Conservation (phyloP, 2,797 vertebrate genomes). For the Periophthalmus magnuspinnatus region DNA sequence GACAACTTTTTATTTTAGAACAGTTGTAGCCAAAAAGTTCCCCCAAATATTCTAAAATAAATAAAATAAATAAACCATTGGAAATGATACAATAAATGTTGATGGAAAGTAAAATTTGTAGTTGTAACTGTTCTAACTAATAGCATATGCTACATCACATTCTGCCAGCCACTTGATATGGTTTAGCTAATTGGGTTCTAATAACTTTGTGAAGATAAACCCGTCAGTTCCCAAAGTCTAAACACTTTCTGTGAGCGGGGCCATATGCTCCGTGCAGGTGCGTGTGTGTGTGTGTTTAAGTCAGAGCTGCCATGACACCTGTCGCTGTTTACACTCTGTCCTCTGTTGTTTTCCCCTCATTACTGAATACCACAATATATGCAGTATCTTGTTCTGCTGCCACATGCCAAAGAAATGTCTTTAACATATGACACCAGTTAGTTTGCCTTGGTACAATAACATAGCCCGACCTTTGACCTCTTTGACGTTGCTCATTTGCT, state of each 20-base stretch:
- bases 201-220: conserved; percentile 32
- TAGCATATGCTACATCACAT: neutral
- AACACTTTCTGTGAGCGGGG: conserved; percentile 44
- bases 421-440: conserved; percentile 48
- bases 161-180: neutral
- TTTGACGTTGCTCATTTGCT: conserved; percentile 46
- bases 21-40: no score
- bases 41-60: no score
- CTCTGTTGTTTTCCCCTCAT: conserved; percentile 69
- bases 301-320: conserved; percentile 65
- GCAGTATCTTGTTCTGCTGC: conserved; percentile 49
- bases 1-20: neutral
- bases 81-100: neutral
- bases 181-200: conserved; percentile 24
- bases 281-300: conserved; percentile 35
- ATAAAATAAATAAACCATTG: conserved; percentile 1
- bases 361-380: conserved; percentile 64
- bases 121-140: neutral
- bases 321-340: conserved; percentile 62
- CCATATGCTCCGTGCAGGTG: conserved; percentile 56
- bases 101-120: no score
- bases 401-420: conserved; percentile 26
- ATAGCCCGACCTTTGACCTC: conserved; percentile 63
- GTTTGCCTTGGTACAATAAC: conserved; percentile 47
- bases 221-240: conserved; percentile 42